phyloP scores from a whole-genome alignment of 1,140 invertebrate genomes.

The Leptinotarsa texana region DNA sequence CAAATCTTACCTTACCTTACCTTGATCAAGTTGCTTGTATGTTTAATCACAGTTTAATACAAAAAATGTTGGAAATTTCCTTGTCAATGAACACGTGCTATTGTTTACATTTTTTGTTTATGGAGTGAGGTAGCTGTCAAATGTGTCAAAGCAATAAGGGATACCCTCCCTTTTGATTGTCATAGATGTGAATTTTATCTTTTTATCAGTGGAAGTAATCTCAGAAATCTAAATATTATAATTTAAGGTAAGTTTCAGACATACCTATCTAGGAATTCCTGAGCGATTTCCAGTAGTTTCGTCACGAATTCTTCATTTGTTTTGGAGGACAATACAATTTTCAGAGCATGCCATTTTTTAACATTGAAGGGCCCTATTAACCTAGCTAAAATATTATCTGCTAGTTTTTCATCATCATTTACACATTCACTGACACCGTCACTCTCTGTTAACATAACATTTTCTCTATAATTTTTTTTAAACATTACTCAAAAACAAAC shows the following conservation, averaged over 20 bases:
- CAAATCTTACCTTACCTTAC: too few species aligned
- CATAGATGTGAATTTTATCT: neutral
- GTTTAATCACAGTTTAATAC: too few species aligned
- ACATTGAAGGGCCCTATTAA: conserved; percentile 57
- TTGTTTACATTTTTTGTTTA: conserved; percentile 14
- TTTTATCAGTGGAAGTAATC: too few species aligned
- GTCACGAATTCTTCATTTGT: conserved; percentile 58
- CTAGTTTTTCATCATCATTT: conserved; percentile 28
- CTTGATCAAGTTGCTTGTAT: too few species aligned
- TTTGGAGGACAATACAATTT: conserved; percentile 53
- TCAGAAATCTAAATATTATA: too few species aligned
- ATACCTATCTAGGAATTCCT: conserved; percentile 52
- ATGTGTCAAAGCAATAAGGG: neutral
- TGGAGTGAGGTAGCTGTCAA: conserved; percentile 9
- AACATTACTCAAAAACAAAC: conserved; percentile 38
- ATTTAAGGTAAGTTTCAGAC: neutral
- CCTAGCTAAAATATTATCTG: conserved; percentile 28
- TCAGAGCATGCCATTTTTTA: conserved; percentile 57
- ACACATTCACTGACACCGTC: conserved; percentile 3
- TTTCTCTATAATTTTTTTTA: conserved; percentile 39
- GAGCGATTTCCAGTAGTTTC: conserved; percentile 57
- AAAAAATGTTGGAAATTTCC: too few species aligned
- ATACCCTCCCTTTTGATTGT: conserved; percentile 16
- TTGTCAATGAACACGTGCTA: neutral
- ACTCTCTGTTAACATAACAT: conserved; percentile 22